phyloP scores from a whole-genome alignment of 2,888 invertebrate species.

The Fragum sueziense region DNA sequence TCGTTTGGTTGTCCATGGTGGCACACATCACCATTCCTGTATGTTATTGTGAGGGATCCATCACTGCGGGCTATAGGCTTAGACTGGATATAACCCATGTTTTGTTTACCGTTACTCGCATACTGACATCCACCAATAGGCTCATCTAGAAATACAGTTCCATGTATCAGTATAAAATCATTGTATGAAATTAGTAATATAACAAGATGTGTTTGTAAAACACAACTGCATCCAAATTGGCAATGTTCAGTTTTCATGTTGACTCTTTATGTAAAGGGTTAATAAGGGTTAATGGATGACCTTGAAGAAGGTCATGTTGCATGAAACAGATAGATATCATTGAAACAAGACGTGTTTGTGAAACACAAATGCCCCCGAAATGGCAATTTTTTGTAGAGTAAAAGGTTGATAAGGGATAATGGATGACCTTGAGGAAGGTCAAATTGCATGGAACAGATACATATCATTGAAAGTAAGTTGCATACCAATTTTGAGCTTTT shows the following conservation, averaged over 20 bases:
- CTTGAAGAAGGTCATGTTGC: no score
- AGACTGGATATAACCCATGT: slow-evolving; percentile 76
- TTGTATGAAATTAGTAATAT: no score
- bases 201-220: neutral
- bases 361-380: neutral
- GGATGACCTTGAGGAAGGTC: no score
- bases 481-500: no score
- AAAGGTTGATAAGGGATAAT: no score
- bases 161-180: neutral
- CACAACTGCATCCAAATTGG: neutral
- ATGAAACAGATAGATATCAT: no score
- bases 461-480: no score
- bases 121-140: slow-evolving; percentile 77
- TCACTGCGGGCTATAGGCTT: slow-evolving; percentile 69
- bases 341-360: neutral
- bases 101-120: slow-evolving; percentile 61
- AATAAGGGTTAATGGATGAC: no score
- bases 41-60: slow-evolving; percentile 72
- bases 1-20: slow-evolving; percentile 68
- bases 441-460: no score
- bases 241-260: no score
- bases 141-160: slow-evolving; percentile 63
- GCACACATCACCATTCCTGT: slow-evolving; percentile 75
- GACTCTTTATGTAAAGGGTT: no score
- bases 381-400: neutral